Percentiles rank a stretch among this genome's conserved stretches.
These are phyloP conservation scores for Telmatochromis bifrenatus DNA, from an alignment of 2,113 vertebrate species.

Conservation along the genomic window DNA sequence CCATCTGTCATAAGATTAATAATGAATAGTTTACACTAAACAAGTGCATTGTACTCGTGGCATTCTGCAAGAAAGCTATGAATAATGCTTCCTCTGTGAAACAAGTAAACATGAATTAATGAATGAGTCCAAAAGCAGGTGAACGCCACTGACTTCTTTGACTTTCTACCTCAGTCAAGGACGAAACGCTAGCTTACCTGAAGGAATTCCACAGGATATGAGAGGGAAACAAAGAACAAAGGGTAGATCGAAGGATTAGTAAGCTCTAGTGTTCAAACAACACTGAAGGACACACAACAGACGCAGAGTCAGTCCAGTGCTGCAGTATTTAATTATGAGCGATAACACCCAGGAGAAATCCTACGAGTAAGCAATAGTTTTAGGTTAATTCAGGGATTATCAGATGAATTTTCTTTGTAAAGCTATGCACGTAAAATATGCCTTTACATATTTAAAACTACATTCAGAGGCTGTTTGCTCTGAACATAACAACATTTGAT, in stretches of 20 bases:
- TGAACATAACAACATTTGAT: background rate
- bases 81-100: background rate
- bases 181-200: constrained; percentile 6
- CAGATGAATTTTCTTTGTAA: background rate
- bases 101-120: background rate
- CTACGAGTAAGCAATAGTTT: background rate
- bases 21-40: background rate
- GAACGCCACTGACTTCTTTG: background rate
- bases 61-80: background rate
- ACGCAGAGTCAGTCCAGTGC: background rate
- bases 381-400: background rate
- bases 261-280: background rate
- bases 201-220: constrained; percentile 34
- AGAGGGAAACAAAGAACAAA: constrained; percentile 44
- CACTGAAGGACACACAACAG: background rate
- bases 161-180: constrained; percentile 15
- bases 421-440: background rate
- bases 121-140: background rate
- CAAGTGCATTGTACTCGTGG: background rate
- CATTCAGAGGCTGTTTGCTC: background rate
- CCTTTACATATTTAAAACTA: background rate
- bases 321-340: background rate
- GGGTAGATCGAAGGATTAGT: constrained; percentile 4
- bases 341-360: background rate
- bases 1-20: background rate